Base-by-base conservation (phyloP, 2,888 invertebrate species). In the Flexamia atlantica region DNA sequence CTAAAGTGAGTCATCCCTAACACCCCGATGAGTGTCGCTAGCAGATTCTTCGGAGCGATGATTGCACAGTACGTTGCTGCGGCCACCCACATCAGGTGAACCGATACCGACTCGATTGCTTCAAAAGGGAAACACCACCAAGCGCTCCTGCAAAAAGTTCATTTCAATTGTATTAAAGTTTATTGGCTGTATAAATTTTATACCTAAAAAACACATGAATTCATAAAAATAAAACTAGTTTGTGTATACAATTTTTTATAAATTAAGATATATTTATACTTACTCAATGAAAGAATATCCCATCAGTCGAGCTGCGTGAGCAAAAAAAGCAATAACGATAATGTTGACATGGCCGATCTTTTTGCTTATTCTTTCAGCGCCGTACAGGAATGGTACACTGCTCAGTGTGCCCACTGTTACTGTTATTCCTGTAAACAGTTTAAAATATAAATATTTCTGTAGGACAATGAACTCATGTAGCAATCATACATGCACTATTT, bases 61-160 rank as follows among this genome's bases (percentile, higher is more conserved):
- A 95, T 93, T 17, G 96, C 95, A 88, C 96, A 97, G 90, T 97
- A 97, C 0, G 97, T 96, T 7, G 97, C 96, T 0, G 97, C 97
- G 50, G 97, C 96, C 20, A 97, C 96, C 95, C 97, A 97, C 96
- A 97, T 96, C 86, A 97, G 91, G 88, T 97, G 96, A 30, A 96
- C 96, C 0, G 96, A 96, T 20, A 97, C 90, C 0, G 96, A 95
- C 90, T 97, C 97, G 93, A 97, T 94, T 0, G 96, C 96, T 90
- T 97, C 97, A 88, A 97, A 96, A 0, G 96, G 96, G 88, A 97
- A 96, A 89, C 96, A 96, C 96, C 96, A 96, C 96, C 96, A 97
- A 5, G 97, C 95, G 89, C 94, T 95, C 89, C 96, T 96, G 89
- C 23, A 9, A 46, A 46, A 36, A 9, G 9, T 36, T 7, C 36